Conservation (phyloP, 2,888 invertebrate genomes). For the Alcis repandata region DNA sequence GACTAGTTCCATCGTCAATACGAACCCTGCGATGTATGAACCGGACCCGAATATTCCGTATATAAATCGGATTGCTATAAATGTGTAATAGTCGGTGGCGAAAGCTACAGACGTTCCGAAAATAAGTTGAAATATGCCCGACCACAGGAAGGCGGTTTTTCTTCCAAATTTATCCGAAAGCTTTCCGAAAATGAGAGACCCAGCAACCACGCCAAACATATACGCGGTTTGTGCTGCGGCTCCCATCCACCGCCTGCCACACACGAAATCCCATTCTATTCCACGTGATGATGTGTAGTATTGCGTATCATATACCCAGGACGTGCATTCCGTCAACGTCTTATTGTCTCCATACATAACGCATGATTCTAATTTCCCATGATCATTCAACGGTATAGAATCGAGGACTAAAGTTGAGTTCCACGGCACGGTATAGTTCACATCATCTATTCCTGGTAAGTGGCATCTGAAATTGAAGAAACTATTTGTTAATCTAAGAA, state of each 20-base stretch:
- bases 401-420: constrained; percentile 82
- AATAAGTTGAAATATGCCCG: constrained; percentile 90
- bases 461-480: constrained; percentile 84
- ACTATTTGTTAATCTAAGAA: constrained; percentile 25
- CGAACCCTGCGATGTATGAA: constrained; percentile 89
- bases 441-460: constrained; percentile 85
- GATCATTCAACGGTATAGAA: constrained; percentile 86
- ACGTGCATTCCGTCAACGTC: constrained; percentile 68
- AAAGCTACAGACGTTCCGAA: constrained; percentile 92
- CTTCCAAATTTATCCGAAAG: constrained; percentile 93
- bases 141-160: constrained; percentile 92
- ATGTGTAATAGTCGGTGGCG: constrained; percentile 90
- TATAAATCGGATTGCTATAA: constrained; percentile 89
- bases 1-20: constrained; percentile 93
- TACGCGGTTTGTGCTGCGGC: constrained; percentile 92
- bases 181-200: constrained; percentile 92
- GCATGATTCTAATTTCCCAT: constrained; percentile 89
- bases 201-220: constrained; percentile 94
- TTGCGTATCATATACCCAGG: constrained; percentile 91
- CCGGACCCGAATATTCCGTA: constrained; percentile 95
- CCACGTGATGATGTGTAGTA: constrained; percentile 91
- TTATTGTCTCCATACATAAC: constrained; percentile 80
- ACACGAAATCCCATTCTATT: constrained; percentile 95
- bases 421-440: constrained; percentile 81
- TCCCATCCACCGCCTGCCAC: constrained; percentile 93